These are phyloP conservation scores for Rhopalosiphum maidis DNA, from an alignment of 1,140 invertebrate species.

Conservation along the genomic window DNA sequence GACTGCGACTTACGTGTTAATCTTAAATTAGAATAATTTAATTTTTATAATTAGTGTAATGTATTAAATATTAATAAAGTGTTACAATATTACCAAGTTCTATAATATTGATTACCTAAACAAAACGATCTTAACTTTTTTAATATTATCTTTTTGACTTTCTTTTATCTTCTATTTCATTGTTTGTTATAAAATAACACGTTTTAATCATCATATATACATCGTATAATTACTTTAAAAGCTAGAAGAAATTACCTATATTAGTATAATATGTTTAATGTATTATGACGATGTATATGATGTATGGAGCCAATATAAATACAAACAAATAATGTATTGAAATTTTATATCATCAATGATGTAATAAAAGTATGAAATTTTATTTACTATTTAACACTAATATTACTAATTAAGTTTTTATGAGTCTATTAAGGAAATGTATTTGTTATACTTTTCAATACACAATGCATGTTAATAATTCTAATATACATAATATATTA, in stretches of 20 bases:
- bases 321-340: background rate
- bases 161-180: background rate
- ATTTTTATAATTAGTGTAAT: background rate
- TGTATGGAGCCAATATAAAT: background rate
- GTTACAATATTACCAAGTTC: background rate
- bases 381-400: background rate
- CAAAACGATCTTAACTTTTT: background rate
- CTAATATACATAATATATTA: no score
- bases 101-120: background rate
- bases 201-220: background rate
- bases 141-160: no score
- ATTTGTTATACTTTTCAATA: background rate
- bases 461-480: background rate
- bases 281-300: background rate
- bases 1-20: background rate
- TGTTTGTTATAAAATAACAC: background rate
- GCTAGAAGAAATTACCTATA: background rate
- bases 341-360: background rate
- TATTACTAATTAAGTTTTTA: background rate
- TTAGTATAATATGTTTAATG: background rate
- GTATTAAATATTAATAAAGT: background rate
- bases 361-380: background rate
- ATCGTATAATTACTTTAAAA: background rate
- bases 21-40: background rate
- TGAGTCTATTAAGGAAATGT: background rate